Base-by-base conservation (phyloP, 2,797 vertebrate species). In the Taenioides sp. region DNA sequence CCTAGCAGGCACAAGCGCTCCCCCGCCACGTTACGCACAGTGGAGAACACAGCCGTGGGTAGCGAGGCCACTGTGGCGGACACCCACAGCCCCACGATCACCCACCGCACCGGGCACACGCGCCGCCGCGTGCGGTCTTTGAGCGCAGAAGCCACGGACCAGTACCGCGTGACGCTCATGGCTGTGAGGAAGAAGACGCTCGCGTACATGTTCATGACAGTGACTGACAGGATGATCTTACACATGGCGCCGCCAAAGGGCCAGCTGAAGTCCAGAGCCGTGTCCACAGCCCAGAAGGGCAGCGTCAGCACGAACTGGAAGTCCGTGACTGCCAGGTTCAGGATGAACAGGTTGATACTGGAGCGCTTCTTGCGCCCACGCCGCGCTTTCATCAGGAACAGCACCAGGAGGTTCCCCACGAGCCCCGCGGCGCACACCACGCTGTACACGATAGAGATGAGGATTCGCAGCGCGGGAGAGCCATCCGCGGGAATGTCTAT, bases 121-220 rank as follows among this genome's bases (percentile, higher is more conserved):
- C 85, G 79, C 3, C 73, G 78, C 75, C 75, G 49, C 0, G 77
- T 50, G 1, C 77, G 84, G 7, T 88, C 87, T 82, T 90, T 92
- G 5, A 93, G 80, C 1, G 92, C 89, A 0, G 92, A 91, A 0
- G 94, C 90, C 1, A 95, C 92, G 0, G 91, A 92, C 85, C 91
- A 80, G 88, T 95, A 95, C 18, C 94, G 91, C 31, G 92, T 94
- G 28, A 95, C 92, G 50, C 94, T 95, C 94, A 95, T 95, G 14
- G 94, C 93, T 0, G 94, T 95, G 79, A 95, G 92, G 60, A 95
- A 95, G 11, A 95, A 95, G 47, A 95, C 94, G 69, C 94, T 95
- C 59, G 94, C 94, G 82, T 95, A 95, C 94, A 95, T 95, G 92
- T 95, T 95, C 93, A 95, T 93, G 69, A 95, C 94, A 0, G 94